Percentiles rank a stretch among this genome's conserved stretches.
phyloP scores from a whole-genome alignment of 2,113 vertebrate species.

The Myiozetetes cayanensis region DNA sequence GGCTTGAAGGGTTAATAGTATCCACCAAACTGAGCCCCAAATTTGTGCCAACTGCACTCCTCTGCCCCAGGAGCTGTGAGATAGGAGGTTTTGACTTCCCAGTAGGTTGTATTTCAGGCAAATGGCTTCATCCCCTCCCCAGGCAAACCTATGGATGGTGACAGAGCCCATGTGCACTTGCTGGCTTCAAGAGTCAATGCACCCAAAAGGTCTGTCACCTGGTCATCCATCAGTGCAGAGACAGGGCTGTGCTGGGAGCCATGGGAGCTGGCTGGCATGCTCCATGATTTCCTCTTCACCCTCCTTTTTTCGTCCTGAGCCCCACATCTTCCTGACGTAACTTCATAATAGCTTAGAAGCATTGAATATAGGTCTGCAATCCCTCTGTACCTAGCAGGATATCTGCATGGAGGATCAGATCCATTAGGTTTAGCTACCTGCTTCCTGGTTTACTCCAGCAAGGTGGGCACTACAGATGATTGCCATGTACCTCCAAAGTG shows the following conservation, averaged over 20 bases:
- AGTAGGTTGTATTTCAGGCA: not conserved
- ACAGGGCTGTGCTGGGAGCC: not conserved
- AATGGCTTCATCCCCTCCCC: not conserved
- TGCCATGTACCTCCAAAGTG: not conserved
- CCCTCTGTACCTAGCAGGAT: accelerated
- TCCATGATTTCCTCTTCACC: not conserved
- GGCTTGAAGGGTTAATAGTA: not conserved
- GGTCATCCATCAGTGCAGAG: not conserved
- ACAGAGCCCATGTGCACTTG: accelerated
- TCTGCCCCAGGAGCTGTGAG: not conserved
- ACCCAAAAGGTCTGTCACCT: not conserved
- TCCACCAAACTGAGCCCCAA: accelerated
- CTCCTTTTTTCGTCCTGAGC: not conserved
- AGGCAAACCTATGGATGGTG: not conserved
- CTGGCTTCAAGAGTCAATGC: not conserved
- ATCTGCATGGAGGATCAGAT: not conserved
- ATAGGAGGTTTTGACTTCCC: not conserved
- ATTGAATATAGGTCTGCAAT: not conserved
- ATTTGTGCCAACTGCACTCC: accelerated
- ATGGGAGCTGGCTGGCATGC: not conserved
- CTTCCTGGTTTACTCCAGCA: not conserved
- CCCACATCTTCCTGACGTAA: not conserved
- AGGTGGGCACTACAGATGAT: not conserved
- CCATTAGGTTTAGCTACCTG: not conserved
- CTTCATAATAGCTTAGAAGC: not conserved